These are phyloP conservation scores for Eilema sororculum DNA, from an alignment of 2,888 invertebrate genomes.

Conservation along the genomic window DNA sequence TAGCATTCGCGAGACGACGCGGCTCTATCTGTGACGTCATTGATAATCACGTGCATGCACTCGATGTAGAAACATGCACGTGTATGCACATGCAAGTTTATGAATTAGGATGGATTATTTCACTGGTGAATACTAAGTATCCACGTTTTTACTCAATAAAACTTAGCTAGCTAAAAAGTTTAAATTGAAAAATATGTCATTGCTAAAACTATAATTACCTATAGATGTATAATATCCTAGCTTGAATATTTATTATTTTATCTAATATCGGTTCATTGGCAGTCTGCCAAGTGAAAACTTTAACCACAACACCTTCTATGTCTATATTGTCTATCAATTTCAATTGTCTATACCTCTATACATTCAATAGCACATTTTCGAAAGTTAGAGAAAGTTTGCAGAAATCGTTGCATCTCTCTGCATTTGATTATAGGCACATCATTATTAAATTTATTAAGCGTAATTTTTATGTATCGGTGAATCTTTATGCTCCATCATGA, in stretches of 20 bases:
- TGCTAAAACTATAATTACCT: too few relatives aligned
- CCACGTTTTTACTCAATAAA: too few relatives aligned
- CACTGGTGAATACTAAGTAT: background rate
- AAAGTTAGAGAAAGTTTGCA: constrained; percentile 4
- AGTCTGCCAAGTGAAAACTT: background rate
- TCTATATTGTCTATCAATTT: background rate
- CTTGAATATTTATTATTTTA: background rate
- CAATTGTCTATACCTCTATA: constrained; percentile 4
- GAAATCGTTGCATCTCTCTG: constrained; percentile 1
- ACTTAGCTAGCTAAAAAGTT: too few relatives aligned
- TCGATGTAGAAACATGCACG: background rate
- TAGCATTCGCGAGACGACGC: background rate
- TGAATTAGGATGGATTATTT: background rate
- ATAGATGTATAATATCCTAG: too few relatives aligned
- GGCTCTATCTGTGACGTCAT: background rate
- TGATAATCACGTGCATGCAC: background rate
- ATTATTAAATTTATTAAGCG: background rate
- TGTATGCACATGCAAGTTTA: background rate
- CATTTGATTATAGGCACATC: background rate
- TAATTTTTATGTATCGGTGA: constrained; percentile 4
- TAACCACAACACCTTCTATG: constrained; percentile 2
- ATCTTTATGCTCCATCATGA: background rate
- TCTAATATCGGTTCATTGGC: background rate
- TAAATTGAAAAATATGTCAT: too few relatives aligned
- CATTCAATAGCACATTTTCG: background rate